Percentiles rank a stretch among this genome's conserved stretches.
These are phyloP conservation scores for Hyla sarda DNA, from an alignment of 2,113 vertebrate species.

Conservation along the genomic window DNA sequence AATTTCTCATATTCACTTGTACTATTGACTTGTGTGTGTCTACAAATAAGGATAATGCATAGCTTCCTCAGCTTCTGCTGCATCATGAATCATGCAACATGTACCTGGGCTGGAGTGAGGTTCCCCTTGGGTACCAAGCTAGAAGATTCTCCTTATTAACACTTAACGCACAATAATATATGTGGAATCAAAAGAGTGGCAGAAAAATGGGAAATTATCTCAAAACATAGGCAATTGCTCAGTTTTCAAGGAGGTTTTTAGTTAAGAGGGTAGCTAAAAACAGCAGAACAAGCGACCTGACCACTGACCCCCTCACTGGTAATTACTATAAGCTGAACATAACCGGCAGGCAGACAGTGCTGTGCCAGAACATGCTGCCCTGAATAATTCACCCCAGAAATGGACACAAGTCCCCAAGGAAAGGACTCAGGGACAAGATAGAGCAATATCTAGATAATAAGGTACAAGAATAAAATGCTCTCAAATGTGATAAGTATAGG, in stretches of 20 bases:
- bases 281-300: not conserved
- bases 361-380: not conserved
- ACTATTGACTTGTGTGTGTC: too few relatives aligned
- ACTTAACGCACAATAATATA: too few relatives aligned
- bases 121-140: not conserved
- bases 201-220: not conserved
- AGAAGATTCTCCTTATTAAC: not conserved
- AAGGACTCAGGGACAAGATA: not conserved
- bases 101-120: not conserved
- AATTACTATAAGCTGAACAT: not conserved
- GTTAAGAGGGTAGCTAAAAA: not conserved
- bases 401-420: constrained; percentile 4
- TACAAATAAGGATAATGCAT: not conserved
- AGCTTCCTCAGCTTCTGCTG: not conserved
- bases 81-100: not conserved
- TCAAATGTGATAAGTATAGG: not conserved
- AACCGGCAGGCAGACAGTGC: not conserved
- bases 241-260: not conserved
- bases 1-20: too few relatives aligned
- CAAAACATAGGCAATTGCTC: not conserved
- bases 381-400: not conserved
- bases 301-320: not conserved
- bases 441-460: not conserved
- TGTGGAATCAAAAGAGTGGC: not conserved
- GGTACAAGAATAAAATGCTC: not conserved